These are phyloP conservation scores for Thereva unica DNA, from an alignment of 2,888 invertebrate species.

Conservation along the genomic window DNA sequence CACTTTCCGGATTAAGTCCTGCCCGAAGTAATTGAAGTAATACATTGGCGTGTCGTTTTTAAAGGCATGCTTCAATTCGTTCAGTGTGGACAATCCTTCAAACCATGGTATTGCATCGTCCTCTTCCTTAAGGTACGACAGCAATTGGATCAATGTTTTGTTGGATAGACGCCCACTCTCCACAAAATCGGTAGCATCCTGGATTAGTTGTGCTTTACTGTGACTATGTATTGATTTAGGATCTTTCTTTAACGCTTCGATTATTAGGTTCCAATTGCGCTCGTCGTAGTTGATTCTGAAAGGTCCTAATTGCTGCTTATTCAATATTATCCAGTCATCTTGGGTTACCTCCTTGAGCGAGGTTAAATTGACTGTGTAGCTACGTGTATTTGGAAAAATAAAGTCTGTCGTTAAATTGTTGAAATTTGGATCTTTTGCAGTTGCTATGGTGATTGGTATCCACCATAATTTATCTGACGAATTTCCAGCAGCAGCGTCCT, in stretches of 20 bases:
- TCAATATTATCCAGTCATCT: slow-evolving; percentile 53
- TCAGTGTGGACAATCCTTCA: neutral
- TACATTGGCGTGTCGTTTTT: neutral
- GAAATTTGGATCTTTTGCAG: slow-evolving; percentile 50
- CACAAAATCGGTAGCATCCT: slow-evolving; percentile 65
- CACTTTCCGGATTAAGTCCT: neutral
- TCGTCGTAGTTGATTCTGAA: slow-evolving; percentile 74
- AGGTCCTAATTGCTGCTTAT: slow-evolving; percentile 55
- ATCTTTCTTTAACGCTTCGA: slow-evolving; percentile 63
- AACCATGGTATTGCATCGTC: slow-evolving; percentile 5
- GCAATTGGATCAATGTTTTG: neutral
- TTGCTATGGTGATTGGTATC: slow-evolving; percentile 53
- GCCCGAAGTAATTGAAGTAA: slow-evolving; percentile 12
- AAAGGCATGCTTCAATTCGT: neutral
- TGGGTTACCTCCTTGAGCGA: slow-evolving; percentile 30
- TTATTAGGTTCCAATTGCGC: slow-evolving; percentile 69
- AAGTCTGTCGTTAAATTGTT: slow-evolving; percentile 49
- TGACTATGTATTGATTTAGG: slow-evolving; percentile 71
- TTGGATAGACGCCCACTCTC: neutral
- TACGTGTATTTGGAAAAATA: slow-evolving; percentile 45
- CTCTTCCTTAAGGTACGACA: slow-evolving; percentile 3
- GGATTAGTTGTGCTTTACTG: slow-evolving; percentile 83
- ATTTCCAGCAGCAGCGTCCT: slow-evolving; percentile 21
- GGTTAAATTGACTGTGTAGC: slow-evolving; percentile 15
- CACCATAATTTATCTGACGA: slow-evolving; percentile 49